Conservation (phyloP, 1,140 invertebrate genomes). For the Trachymyrmex cornetzi region DNA sequence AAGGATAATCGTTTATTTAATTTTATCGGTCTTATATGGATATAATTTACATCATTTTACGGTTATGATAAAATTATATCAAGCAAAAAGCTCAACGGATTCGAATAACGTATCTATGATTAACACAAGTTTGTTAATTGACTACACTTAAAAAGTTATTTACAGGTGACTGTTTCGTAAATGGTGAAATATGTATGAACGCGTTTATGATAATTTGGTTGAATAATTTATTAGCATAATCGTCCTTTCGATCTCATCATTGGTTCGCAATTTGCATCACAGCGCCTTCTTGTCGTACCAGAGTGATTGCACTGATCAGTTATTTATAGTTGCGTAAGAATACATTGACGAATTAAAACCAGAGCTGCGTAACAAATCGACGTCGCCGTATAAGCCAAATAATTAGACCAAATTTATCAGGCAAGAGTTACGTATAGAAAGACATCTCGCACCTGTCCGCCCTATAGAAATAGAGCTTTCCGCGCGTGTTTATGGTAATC, state of each 20-base stretch:
- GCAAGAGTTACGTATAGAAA: background rate
- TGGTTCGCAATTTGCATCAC: slow-evolving; percentile 48
- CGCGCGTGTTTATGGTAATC: slow-evolving; percentile 50
- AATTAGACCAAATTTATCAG: slow-evolving; percentile 44
- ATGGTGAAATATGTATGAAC: slow-evolving; percentile 53
- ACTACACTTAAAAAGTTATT: slow-evolving; percentile 9
- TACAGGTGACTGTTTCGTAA: background rate
- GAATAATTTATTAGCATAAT: slow-evolving; percentile 59
- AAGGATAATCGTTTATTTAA: slow-evolving; percentile 13
- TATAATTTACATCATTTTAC: background rate
- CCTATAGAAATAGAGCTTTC: slow-evolving; percentile 26
- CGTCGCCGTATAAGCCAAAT: slow-evolving; percentile 8
- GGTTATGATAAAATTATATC: slow-evolving; percentile 15
- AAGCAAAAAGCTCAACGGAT: background rate
- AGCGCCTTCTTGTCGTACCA: slow-evolving; percentile 18
- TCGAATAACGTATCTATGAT: slow-evolving; percentile 7
- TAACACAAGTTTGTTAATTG: background rate
- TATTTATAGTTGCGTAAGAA: slow-evolving; percentile 44
- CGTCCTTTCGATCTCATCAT: slow-evolving; percentile 39
- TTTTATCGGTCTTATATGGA: background rate
- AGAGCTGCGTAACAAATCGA: background rate
- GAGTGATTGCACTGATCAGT: slow-evolving; percentile 1
- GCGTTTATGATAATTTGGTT: slow-evolving; percentile 54
- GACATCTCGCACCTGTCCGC: slow-evolving; percentile 43
- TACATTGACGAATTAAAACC: slow-evolving; percentile 38